Evolutionary conservation across 2,113 vertebrate genomes (phyloP).

Genomic region (Drymodes brunneopygia): DNA sequence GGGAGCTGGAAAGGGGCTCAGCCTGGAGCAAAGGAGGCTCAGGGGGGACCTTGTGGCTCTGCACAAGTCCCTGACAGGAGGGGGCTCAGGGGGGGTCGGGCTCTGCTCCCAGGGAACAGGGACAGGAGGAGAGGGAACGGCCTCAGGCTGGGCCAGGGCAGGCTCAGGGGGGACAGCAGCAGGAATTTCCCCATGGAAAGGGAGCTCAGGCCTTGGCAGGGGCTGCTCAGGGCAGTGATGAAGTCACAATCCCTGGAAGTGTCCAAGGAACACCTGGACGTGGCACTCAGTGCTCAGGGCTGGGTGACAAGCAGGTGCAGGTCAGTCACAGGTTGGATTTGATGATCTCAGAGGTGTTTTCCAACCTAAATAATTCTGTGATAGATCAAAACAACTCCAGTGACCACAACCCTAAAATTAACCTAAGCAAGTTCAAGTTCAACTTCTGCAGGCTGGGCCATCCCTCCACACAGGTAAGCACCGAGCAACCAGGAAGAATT

Average conservation of each 20-base stretch:
- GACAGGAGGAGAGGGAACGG: neutral
- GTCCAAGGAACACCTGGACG: fast-evolving
- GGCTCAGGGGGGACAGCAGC: fast-evolving
- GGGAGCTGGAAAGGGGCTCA: neutral
- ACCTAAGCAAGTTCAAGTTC: neutral
- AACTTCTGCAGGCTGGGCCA: neutral
- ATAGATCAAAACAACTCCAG: neutral
- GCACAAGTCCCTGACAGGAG: neutral
- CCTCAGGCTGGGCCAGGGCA: neutral
- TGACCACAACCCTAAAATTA: neutral
- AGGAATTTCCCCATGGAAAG: fast-evolving
- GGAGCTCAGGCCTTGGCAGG: fast-evolving
- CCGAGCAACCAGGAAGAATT: neutral
- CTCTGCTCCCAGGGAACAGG: neutral
- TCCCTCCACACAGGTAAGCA: neutral
- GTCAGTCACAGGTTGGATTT: neutral
- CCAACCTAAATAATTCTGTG: neutral
- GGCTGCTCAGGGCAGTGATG: neutral
- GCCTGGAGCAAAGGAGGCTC: neutral
- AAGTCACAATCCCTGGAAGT: neutral
- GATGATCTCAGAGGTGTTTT: neutral
- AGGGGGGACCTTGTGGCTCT: neutral
- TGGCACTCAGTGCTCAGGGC: neutral
- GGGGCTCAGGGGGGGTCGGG: neutral
- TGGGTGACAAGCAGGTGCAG: neutral